Base-by-base conservation (phyloP, 2,113 vertebrate genomes). In the Misgurnus anguillicaudatus region DNA sequence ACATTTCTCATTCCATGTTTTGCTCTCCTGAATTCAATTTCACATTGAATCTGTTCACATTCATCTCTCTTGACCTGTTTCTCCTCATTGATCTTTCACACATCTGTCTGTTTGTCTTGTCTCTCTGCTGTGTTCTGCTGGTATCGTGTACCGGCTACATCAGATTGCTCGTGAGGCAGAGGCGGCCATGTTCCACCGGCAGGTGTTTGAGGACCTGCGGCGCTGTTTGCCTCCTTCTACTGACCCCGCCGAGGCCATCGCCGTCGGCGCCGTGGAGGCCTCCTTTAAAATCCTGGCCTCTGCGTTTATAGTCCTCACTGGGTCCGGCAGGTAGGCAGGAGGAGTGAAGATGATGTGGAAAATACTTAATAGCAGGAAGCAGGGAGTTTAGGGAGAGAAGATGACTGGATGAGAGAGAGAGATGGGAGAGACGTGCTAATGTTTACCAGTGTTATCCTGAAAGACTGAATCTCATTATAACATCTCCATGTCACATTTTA, bases 121-220 rank as follows among this genome's bases (percentile, higher is more conserved):
- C 9, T 62, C 21, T 42, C 71, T 24, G 5, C 38, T 38, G 14
- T 66, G 39, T 51, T n/a, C 14, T 17, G 4, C 10, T 21, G 55
- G 36, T 58, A 53, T 61, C 17, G 1, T 58, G 31, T 70, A 58
- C 53, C 38, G 57, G 5, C 78, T 41, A 13, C 51, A 91, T 83
- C 89, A 99, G 98, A 99, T 99, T 89, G 97, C 98, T 86, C 97
- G 97, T 68, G 98, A 99, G 92, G 98, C 97, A 72, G 98, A 99
- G 91, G 98, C 97, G 11, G 97, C 97, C 91, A 97, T 96, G 94
- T 98, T 96, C 93, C 98, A 99, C 90, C 90, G 96, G 90, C 97
- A 97, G 89, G 93, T 98, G 93, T 99, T 99, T 83, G 98, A 99
- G 93, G 96, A 99, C 82, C 95, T 99, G 90, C 95, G 97, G 31